Evolutionary conservation across 2,888 invertebrate genomes (phyloP).

Genomic region (Polylopha cassiicola): DNA sequence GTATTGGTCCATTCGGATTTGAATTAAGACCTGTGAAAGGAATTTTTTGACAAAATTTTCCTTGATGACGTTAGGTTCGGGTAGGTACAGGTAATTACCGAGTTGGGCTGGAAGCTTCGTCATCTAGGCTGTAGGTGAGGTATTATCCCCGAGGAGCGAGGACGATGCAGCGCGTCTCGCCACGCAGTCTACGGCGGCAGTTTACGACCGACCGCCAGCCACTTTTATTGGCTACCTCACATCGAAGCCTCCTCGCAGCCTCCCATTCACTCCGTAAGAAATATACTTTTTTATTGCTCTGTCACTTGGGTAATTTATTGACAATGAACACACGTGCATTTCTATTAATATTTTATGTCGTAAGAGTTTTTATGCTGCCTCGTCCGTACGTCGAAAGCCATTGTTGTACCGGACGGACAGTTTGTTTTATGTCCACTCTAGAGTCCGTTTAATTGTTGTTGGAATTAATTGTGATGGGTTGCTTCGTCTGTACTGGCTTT

Average conservation of each 20-base stretch:
- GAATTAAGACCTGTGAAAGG: no score
- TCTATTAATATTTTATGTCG: slow-evolving; percentile 77
- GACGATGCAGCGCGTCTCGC: slow-evolving; percentile 57
- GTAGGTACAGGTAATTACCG: no score
- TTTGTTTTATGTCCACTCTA: slow-evolving; percentile 62
- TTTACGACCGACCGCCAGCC: slow-evolving; percentile 71
- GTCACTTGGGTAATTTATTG: slow-evolving; percentile 76
- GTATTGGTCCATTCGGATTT: slow-evolving; percentile 38
- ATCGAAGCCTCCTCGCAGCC: slow-evolving; percentile 69
- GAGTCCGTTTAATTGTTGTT: slow-evolving; percentile 55
- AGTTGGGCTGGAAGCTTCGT: no score
- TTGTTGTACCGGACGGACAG: slow-evolving; percentile 55
- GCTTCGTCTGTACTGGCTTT: slow-evolving; percentile 26
- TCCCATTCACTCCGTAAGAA: slow-evolving; percentile 75
- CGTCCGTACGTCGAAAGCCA: slow-evolving; percentile 44
- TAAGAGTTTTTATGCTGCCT: slow-evolving; percentile 61
- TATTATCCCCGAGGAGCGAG: slow-evolving; percentile 4
- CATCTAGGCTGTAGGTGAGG: no score
- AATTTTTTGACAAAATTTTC: no score
- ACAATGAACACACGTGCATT: slow-evolving; percentile 77
- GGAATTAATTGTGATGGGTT: slow-evolving; percentile 47
- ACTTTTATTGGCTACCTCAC: slow-evolving; percentile 76
- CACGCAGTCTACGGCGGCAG: slow-evolving; percentile 72
- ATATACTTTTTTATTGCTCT: slow-evolving; percentile 75
- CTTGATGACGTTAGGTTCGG: no score